Conservation (phyloP, 1,140 invertebrate genomes). For the Penaeus japonicus region DNA sequence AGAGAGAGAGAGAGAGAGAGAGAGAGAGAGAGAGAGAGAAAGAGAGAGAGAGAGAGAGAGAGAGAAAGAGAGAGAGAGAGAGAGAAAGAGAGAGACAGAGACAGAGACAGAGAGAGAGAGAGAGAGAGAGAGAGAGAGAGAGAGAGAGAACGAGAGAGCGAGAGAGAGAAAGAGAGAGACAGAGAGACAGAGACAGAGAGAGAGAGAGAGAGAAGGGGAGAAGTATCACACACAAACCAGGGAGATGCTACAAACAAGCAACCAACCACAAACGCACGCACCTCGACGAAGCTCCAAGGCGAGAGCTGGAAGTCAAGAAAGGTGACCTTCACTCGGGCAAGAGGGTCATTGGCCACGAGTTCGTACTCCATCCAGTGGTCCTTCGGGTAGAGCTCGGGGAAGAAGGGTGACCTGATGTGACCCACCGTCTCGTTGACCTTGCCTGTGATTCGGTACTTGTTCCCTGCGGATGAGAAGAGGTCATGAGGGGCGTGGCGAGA, state of each 20-base stretch:
- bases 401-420: conserved; percentile 73
- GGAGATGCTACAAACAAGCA: no score
- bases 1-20: conserved; percentile 21
- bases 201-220: background rate
- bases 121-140: background rate
- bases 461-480: conserved; percentile 66
- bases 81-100: background rate
- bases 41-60: background rate
- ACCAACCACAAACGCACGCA: conserved; percentile 58
- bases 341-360: conserved; percentile 67
- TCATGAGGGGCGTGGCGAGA: no score
- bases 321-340: conserved; percentile 71
- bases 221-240: no score
- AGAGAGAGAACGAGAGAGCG: background rate
- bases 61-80: background rate
- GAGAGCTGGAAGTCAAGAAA: conserved; percentile 78
- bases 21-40: background rate
- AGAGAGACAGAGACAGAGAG: background rate
- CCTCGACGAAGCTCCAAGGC: conserved; percentile 75
- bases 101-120: conserved; percentile 6
- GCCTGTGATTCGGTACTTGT: conserved; percentile 71
- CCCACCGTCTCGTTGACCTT: conserved; percentile 62
- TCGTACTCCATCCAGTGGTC: conserved; percentile 76
- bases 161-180: conserved; percentile 17
- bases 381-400: conserved; percentile 74